Evolutionary conservation across 2,113 vertebrate species (phyloP).

Genomic region (Junco hyemalis): DNA sequence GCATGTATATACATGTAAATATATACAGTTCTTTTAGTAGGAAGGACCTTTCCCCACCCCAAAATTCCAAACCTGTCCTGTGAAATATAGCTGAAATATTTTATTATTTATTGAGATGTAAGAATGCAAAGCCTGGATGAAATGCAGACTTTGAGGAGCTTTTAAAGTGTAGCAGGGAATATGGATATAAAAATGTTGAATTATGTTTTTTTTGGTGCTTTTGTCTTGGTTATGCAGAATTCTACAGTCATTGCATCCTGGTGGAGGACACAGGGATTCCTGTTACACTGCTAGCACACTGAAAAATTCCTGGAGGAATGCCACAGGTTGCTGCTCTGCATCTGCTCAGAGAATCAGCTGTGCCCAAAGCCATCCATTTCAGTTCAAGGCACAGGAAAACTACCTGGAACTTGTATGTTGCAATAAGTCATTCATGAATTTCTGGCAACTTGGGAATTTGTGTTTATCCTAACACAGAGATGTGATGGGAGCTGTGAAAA

Average conservation of each 20-base stretch:
- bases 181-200: fast-evolving
- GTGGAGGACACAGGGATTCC: background rate
- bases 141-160: background rate
- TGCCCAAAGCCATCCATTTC: background rate
- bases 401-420: background rate
- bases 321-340: background rate
- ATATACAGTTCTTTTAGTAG: background rate
- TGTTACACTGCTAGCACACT: fast-evolving
- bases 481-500: background rate
- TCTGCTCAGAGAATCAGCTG: background rate
- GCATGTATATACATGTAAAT: too few species aligned
- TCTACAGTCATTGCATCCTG: background rate
- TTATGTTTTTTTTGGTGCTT: background rate
- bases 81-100: background rate
- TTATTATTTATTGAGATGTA: background rate
- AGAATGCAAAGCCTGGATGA: background rate
- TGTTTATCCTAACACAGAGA: background rate
- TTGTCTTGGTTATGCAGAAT: background rate
- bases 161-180: background rate
- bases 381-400: background rate
- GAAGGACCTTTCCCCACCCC: background rate
- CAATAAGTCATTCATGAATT: fast-evolving
- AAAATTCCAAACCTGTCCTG: background rate
- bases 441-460: background rate
- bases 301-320: background rate